These are phyloP conservation scores for Cyrtodaria siliqua DNA, from an alignment of 2,888 invertebrate genomes.

Conservation along the genomic window DNA sequence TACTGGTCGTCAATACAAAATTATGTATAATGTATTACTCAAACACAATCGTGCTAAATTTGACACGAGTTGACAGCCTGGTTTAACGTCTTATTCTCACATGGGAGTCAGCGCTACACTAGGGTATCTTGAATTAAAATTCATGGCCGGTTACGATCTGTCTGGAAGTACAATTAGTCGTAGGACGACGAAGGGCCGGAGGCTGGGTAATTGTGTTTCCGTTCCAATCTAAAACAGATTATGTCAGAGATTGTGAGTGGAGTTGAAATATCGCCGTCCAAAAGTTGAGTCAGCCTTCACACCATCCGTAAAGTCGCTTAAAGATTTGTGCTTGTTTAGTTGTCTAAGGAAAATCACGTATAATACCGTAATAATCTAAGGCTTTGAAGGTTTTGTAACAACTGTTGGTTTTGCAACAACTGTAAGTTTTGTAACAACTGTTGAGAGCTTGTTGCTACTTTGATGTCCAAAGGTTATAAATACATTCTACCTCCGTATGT, in stretches of 20 bases:
- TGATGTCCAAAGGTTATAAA: too few species aligned
- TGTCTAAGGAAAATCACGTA: too few species aligned
- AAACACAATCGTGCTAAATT: conserved; percentile 16
- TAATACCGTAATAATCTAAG: too few species aligned
- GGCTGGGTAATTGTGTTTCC: conserved; percentile 39
- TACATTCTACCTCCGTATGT: too few species aligned
- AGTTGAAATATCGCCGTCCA: too few species aligned
- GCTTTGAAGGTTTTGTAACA: too few species aligned
- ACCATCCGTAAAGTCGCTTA: too few species aligned
- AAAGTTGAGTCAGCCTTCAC: too few species aligned
- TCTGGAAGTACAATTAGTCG: not conserved
- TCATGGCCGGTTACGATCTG: not conserved
- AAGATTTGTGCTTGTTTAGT: too few species aligned
- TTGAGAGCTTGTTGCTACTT: too few species aligned
- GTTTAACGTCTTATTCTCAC: not conserved
- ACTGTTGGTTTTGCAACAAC: too few species aligned
- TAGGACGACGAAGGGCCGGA: not conserved
- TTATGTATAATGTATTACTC: conserved; percentile 48
- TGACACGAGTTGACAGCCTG: conserved; percentile 4
- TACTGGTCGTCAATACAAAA: conserved; percentile 22
- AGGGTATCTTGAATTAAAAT: not conserved
- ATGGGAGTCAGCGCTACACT: not conserved
- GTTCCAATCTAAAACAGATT: conserved; percentile 44
- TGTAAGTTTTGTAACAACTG: too few species aligned
- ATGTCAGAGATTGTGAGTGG: not conserved